phyloP scores from a whole-genome alignment of 2,888 invertebrate species.

The Cartodere bifasciata region DNA sequence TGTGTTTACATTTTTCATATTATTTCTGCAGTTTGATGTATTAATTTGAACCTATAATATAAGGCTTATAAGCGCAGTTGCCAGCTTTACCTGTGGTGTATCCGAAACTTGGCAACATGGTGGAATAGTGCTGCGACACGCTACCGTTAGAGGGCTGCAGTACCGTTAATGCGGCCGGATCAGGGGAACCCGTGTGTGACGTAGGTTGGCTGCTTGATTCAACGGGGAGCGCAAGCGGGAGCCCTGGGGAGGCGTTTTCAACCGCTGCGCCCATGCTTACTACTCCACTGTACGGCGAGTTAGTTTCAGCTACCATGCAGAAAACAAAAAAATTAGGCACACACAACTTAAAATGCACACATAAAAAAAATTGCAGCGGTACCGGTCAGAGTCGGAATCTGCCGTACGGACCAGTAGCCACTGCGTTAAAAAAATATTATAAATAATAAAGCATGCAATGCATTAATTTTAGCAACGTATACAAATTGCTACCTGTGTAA shows the following conservation, averaged over 20 bases:
- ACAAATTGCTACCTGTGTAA: too few relatives aligned
- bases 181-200: conserved; percentile 39
- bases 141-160: conserved; percentile 46
- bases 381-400: not conserved
- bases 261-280: conserved; percentile 32
- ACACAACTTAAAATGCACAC: conserved; percentile 23
- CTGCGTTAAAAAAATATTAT: not conserved
- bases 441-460: not conserved
- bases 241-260: conserved; percentile 37
- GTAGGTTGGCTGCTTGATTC: conserved; percentile 34
- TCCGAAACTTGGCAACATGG: conserved; percentile 57
- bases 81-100: conserved; percentile 57
- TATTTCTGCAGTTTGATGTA: too few relatives aligned
- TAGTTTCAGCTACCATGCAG: conserved; percentile 31
- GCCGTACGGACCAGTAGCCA: not conserved
- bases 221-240: conserved; percentile 34
- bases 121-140: conserved; percentile 43
- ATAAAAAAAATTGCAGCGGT: conserved; percentile 13
- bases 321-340: conserved; percentile 25
- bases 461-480: too few relatives aligned
- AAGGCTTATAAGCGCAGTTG: too few relatives aligned
- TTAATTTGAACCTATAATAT: too few relatives aligned
- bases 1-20: too few relatives aligned
- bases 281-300: conserved; percentile 36
- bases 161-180: conserved; percentile 37